Conservation (phyloP, 2,888 invertebrate genomes). For the Pyrrhosoma nymphula region DNA sequence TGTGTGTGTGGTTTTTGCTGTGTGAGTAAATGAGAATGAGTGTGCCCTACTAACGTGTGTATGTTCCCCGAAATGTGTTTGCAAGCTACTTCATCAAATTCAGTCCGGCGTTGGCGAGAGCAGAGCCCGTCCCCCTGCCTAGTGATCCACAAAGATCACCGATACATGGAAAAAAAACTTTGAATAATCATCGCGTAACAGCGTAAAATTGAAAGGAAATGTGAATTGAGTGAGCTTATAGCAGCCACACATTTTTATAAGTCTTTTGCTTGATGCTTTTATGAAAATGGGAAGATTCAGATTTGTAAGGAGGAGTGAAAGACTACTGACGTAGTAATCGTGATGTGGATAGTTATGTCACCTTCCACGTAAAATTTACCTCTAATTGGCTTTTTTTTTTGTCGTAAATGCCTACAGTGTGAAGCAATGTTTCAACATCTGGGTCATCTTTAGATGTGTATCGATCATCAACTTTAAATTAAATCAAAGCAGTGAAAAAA, state of each 20-base stretch:
- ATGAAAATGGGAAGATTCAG: conserved; percentile 13
- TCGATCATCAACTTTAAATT: not conserved
- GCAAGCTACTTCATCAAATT: conserved; percentile 67
- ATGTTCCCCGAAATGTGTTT: conserved; percentile 37
- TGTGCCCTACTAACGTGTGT: conserved; percentile 14
- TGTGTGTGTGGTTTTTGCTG: conserved; percentile 19
- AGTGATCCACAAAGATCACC: conserved; percentile 31
- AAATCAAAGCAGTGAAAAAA: conserved; percentile 4
- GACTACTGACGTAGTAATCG: conserved; percentile 4
- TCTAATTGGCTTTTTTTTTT: conserved; percentile 40
- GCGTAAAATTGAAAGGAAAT: conserved; percentile 11
- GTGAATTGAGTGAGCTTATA: conserved; percentile 34
- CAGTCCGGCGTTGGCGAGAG: conserved; percentile 61
- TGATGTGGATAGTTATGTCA: conserved; percentile 16
- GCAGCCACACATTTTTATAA: conserved; percentile 54
- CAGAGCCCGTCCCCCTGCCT: conserved; percentile 62
- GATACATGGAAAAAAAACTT: not conserved
- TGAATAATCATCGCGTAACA: conserved; percentile 26
- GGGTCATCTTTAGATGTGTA: conserved; percentile 31
- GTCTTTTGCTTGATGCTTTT: conserved; percentile 49
- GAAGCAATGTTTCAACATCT: conserved; percentile 45
- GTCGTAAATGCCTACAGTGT: conserved; percentile 26
- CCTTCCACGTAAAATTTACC: conserved; percentile 20
- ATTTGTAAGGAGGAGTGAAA: not conserved
- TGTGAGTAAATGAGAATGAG: not conserved